Conservation (phyloP, 2,113 vertebrate species). For the Campylorhamphus procurvoides region DNA sequence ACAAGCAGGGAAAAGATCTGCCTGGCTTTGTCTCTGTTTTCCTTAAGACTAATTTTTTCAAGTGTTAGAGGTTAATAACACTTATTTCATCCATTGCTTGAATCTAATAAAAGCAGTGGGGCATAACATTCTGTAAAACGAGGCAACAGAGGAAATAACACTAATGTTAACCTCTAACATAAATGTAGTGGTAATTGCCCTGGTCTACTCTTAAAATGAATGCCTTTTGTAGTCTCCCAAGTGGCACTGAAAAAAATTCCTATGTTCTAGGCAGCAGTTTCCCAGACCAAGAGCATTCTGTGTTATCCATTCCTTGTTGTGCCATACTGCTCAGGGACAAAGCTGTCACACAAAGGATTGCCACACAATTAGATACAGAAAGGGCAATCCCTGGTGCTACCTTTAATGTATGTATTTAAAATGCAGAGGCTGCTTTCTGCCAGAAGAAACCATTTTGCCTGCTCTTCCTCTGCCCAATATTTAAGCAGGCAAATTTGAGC, state of each 20-base stretch:
- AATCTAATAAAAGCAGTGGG: conserved; percentile 77
- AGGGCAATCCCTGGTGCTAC: not conserved
- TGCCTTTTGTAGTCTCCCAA: conserved; percentile 66
- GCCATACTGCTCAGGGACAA: not conserved
- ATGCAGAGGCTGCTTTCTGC: not conserved
- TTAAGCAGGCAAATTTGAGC: not conserved
- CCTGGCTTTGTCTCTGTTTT: conserved; percentile 49
- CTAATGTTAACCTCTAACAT: conserved; percentile 73
- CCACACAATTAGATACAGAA: not conserved
- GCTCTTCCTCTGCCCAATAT: not conserved
- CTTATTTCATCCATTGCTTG: conserved; percentile 76
- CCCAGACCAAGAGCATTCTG: not conserved
- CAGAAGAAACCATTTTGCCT: not conserved
- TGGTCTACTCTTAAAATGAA: conserved; percentile 66
- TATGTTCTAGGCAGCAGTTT: conserved; percentile 18
- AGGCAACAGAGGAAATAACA: conserved; percentile 74
- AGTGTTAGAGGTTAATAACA: conserved; percentile 77
- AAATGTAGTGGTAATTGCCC: conserved; percentile 73
- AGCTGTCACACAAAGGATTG: not conserved
- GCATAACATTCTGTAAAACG: conserved; percentile 72
- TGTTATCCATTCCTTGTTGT: not conserved
- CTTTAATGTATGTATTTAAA: not conserved
- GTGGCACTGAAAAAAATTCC: not conserved
- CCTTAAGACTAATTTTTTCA: conserved; percentile 70
- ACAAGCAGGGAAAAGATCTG: not conserved